phyloP scores from a whole-genome alignment of 2,797 vertebrate species.

The Mastacembelus armatus region DNA sequence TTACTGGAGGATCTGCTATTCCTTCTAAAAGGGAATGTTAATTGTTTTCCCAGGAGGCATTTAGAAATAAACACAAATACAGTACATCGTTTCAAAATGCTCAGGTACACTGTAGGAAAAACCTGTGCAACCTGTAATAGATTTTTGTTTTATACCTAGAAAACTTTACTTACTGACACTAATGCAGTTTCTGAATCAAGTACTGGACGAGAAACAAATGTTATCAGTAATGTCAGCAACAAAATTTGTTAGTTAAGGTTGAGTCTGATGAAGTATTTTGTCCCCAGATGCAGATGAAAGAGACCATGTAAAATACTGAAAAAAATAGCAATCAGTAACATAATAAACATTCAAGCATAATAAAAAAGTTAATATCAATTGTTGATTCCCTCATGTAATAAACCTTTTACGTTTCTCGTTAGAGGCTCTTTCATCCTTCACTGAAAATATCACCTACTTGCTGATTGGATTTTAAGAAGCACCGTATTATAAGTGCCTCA shows the following conservation, averaged over 20 bases:
- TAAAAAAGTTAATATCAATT: background rate
- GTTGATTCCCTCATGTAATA: background rate
- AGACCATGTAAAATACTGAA: background rate
- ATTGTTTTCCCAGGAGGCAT: too few species aligned
- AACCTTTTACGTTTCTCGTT: background rate
- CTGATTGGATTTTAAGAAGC: constrained; percentile 9
- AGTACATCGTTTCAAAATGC: too few species aligned
- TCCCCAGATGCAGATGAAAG: background rate
- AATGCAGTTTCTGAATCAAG: too few species aligned
- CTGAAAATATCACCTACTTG: background rate
- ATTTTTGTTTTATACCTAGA: too few species aligned
- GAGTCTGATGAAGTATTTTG: background rate
- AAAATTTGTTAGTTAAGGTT: background rate
- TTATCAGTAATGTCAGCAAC: background rate
- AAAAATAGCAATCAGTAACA: background rate
- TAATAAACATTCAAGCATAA: background rate
- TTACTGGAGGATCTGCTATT: too few species aligned
- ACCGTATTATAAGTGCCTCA: background rate
- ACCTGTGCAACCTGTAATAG: too few species aligned
- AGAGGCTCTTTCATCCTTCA: background rate
- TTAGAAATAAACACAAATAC: too few species aligned
- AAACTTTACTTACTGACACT: too few species aligned
- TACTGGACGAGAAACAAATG: too few species aligned
- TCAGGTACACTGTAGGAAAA: too few species aligned
- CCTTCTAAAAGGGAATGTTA: too few species aligned